Percentiles rank a stretch among this genome's conserved stretches.
Evolutionary conservation across 2,113 vertebrate genomes (phyloP).

Genomic region (Mugil cephalus): DNA sequence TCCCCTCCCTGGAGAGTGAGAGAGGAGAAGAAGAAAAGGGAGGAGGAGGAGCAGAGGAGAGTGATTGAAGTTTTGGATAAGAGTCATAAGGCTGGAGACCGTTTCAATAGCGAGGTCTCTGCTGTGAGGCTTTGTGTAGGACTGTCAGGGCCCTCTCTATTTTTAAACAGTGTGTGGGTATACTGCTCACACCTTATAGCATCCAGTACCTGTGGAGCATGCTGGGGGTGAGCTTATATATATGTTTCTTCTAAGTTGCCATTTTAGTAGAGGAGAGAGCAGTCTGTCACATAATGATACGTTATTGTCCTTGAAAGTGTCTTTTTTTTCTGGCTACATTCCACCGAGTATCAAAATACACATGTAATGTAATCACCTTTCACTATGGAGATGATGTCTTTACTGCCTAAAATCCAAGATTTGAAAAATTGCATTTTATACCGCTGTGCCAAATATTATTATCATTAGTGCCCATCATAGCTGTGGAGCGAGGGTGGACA

Average conservation of each 20-base stretch:
- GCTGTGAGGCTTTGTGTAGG: slow-evolving; percentile 68
- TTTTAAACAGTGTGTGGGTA: slow-evolving; percentile 78
- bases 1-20: slow-evolving; percentile 62
- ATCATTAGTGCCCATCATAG: too few relatives aligned
- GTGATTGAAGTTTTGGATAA: slow-evolving; percentile 73
- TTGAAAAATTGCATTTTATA: background rate
- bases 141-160: slow-evolving; percentile 70
- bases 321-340: background rate
- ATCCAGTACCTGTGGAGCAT: slow-evolving; percentile 64
- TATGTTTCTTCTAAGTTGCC: slow-evolving; percentile 11
- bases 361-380: background rate
- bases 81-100: slow-evolving; percentile 69
- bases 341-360: slow-evolving; percentile 1
- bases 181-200: slow-evolving; percentile 67
- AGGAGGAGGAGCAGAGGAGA: slow-evolving; percentile 52
- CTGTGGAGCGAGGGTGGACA: too few relatives aligned
- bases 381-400: background rate
- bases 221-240: slow-evolving; percentile 34
- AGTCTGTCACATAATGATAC: slow-evolving; percentile 23
- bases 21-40: slow-evolving; percentile 41
- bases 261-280: slow-evolving; percentile 14
- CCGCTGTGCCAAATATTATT: background rate
- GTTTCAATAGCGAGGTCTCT: slow-evolving; percentile 66
- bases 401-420: background rate
- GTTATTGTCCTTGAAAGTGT: slow-evolving; percentile 12